Evolutionary conservation across 2,797 vertebrate genomes (phyloP), one percentile per base, ranked within the genome.

Genomic region (Craterocephalus amniculus): DNA sequence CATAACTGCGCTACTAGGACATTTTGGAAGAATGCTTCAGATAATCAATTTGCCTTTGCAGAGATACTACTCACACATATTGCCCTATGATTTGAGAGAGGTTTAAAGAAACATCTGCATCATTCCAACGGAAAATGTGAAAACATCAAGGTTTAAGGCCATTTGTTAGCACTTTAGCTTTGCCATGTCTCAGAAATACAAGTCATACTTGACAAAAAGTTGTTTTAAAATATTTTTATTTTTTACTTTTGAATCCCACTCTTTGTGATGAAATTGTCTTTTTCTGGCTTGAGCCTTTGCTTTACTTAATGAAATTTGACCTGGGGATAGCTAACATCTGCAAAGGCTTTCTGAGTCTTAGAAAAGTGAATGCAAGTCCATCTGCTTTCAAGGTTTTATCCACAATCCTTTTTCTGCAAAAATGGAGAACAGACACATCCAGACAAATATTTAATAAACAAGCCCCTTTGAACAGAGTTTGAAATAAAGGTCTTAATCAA

Each of bases 401-500:
- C 51, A 16, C 14, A 29, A 54, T 54, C 29, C 11, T 13, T 26
- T 13, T 13, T n/a, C n/a, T n/a, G n/a, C n/a, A n/a, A n/a, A n/a
- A n/a, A n/a, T n/a, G n/a, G n/a, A n/a, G n/a, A n/a, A 7, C 0
- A 2, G n/a, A 9, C 43, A 54, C 0, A 45, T 2, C 2, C 40
- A 29, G 12, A 18, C 13, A 18, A 6, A 54, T 54, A 29, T 54
- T 16, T 54, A 26, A 18, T 54, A 16, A 54, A 29, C 26, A 14
- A 54, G 51, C 6, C 51, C 26, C 14, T 29, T 16, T 29, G 26
- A 13, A 43, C 3, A 48, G 6, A 26, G 51, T 26, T 54, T 16
- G 14, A 27, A 29, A 54, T 27, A 29, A 54, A 29, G 26, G 13
- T 48, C 6, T 48, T 48, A 29, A 16, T 27, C 51, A 54, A 29